phyloP scores from a whole-genome alignment of 92 coral and sea anemone genomes.

The Ricordea florida region DNA sequence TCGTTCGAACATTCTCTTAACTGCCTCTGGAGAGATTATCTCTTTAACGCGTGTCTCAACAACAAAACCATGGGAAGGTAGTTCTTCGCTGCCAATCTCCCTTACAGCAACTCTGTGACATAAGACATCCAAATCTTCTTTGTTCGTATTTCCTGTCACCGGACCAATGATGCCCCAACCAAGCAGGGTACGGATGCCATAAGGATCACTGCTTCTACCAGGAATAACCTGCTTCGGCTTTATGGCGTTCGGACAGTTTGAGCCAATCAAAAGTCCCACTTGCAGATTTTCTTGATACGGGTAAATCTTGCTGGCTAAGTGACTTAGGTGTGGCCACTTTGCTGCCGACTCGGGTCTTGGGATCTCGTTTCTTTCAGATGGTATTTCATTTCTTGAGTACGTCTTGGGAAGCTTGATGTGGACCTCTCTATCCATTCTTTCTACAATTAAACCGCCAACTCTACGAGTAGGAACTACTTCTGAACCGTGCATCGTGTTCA shows the following conservation, averaged over 20 bases:
- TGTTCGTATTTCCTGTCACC: neutral
- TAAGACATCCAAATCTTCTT: constrained; percentile 8
- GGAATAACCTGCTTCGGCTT: constrained; percentile 26
- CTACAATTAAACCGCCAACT: constrained; percentile 26
- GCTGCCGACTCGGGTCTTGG: constrained; percentile 38
- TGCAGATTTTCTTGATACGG: constrained; percentile 12
- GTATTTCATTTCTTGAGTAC: constrained; percentile 39
- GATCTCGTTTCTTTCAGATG: constrained; percentile 24
- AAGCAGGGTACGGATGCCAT: constrained; percentile 33
- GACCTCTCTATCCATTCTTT: constrained; percentile 15
- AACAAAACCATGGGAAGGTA: constrained; percentile 41
- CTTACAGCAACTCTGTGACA: constrained; percentile 52
- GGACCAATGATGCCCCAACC: constrained; percentile 45
- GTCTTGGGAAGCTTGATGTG: constrained; percentile 47
- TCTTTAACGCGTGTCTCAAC: constrained; percentile 44
- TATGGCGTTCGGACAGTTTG: constrained; percentile 27
- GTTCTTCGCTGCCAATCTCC: constrained; percentile 46
- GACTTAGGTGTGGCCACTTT: constrained; percentile 31
- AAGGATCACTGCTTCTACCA: constrained; percentile 51
- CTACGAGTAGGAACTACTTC: constrained; percentile 39
- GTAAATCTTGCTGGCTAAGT: neutral
- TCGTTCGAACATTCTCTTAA: constrained; percentile 61
- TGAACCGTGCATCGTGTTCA: constrained; percentile 49
- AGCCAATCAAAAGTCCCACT: constrained; percentile 39
- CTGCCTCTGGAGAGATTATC: constrained; percentile 49